Evolutionary conservation across 2,113 vertebrate species (phyloP).

Genomic region (Gnathonemus echidnorhynchus): DNA sequence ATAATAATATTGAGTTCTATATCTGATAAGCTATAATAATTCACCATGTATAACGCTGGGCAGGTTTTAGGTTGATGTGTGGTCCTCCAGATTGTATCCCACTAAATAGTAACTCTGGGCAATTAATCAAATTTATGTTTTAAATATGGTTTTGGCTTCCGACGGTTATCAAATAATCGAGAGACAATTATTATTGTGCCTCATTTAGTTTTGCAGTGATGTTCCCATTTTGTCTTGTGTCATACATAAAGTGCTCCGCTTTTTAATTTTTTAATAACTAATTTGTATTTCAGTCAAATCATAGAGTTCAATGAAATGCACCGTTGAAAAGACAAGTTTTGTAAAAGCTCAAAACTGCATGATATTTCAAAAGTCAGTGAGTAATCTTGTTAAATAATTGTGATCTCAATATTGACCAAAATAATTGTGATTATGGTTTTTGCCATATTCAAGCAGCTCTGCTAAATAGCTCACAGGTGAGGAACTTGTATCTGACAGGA

Average conservation of each 20-base stretch:
- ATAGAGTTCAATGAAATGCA: background rate
- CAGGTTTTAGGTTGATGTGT: background rate
- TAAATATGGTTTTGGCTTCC: background rate
- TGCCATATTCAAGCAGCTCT: background rate
- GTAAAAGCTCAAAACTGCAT: background rate
- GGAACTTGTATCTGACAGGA: background rate
- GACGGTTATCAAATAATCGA: background rate
- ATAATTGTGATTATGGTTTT: background rate
- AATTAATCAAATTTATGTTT: background rate
- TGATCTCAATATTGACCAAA: background rate
- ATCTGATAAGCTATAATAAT: background rate
- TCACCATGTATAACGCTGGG: background rate
- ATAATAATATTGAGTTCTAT: background rate
- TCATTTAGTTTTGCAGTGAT: background rate
- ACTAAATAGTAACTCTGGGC: background rate
- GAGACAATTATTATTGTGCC: background rate
- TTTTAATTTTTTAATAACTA: too few species aligned
- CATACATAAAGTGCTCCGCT: background rate
- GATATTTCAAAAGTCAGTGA: background rate
- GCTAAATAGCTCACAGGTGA: background rate
- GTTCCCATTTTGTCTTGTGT: background rate
- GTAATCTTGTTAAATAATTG: background rate
- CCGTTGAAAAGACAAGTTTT: background rate
- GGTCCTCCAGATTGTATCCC: background rate
- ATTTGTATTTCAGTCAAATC: background rate